Evolutionary conservation across 2,888 invertebrate genomes (phyloP), one percentile per base, ranked within the genome.

Genomic region (Leptopilina syphax): DNA sequence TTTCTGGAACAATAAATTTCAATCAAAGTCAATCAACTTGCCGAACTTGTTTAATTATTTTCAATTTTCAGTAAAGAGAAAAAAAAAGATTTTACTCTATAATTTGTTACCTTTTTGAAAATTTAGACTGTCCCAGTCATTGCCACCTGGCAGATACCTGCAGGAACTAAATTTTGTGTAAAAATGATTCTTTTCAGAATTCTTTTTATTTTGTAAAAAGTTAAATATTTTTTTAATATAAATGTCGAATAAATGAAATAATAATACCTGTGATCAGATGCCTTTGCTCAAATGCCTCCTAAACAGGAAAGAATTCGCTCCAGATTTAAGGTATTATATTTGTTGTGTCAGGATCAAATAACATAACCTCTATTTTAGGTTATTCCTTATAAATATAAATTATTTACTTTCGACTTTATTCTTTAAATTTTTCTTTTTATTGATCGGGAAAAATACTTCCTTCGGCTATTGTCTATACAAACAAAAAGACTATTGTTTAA

Each of bases 271-370:
- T 73, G 54, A 77, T 78, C 82, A 79, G 81, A 82, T 81, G 70
- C 80, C 80, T 66, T 80, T 54, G 79, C 47, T 83, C 85, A 89
- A 88, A 91, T 90, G 90, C 86, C 89, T 82, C 84, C 89, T 60
- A 88, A 88, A 83, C 87, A 88, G 79, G 88, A 83, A 82, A 88
- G 87, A 84, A 83, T 83, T 50, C 88, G 88, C 68, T 87, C 89
- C 70, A 87, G 89, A 84, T 90, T 90, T 82, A 90, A 91, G 90
- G 91, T 91, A 90, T 66, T 8, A 66, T 12, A 3, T 34, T 41
- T 18, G 24, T 65, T 3, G 12, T n/a, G 7, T 13, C 47, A 60
- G n/a, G 63, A 60, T 7, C 9, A 67, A 10, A 73, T n/a, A n/a
- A 57, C 70, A 73, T 73, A 73, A 73, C 73, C 73, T 57, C 13